Percentiles rank a stretch among this genome's conserved stretches.
phyloP scores from a whole-genome alignment of 2,888 invertebrate species.

The Troides aeacus region DNA sequence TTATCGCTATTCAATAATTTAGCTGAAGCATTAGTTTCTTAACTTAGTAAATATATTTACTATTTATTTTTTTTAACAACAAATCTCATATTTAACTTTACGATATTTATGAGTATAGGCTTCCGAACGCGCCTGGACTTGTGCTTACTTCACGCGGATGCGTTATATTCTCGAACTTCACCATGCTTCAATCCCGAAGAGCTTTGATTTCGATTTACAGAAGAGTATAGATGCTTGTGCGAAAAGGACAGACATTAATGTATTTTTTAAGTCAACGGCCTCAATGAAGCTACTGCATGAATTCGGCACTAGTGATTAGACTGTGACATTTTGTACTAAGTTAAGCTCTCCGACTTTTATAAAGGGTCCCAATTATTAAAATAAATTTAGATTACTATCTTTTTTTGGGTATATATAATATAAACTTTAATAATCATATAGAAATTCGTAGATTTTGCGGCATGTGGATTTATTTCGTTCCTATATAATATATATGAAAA shows the following conservation, averaged over 20 bases:
- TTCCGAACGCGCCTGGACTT: slow-evolving; percentile 57
- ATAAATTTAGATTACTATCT: not conserved
- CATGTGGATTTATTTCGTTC: too few species aligned
- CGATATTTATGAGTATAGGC: not conserved
- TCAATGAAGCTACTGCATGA: slow-evolving; percentile 67
- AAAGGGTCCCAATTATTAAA: not conserved
- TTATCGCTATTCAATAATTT: not conserved
- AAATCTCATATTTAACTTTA: not conserved
- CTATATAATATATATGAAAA: too few species aligned
- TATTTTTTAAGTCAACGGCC: slow-evolving; percentile 75
- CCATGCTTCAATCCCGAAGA: slow-evolving; percentile 68
- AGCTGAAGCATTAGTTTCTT: not conserved
- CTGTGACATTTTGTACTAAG: slow-evolving; percentile 59
- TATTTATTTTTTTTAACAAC: not conserved
- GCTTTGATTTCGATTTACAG: slow-evolving; percentile 80
- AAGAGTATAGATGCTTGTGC: slow-evolving; percentile 67
- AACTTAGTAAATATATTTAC: not conserved
- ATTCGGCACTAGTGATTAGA: slow-evolving; percentile 57
- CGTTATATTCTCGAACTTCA: slow-evolving; percentile 59
- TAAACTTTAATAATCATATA: too few species aligned
- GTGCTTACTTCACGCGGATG: slow-evolving; percentile 56
- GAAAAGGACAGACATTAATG: slow-evolving; percentile 59
- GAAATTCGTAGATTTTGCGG: too few species aligned
- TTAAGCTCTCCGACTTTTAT: slow-evolving; percentile 35
- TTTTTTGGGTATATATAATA: not conserved